phyloP scores from a whole-genome alignment of 2,797 vertebrate genomes.

The Buceros bicornis region DNA sequence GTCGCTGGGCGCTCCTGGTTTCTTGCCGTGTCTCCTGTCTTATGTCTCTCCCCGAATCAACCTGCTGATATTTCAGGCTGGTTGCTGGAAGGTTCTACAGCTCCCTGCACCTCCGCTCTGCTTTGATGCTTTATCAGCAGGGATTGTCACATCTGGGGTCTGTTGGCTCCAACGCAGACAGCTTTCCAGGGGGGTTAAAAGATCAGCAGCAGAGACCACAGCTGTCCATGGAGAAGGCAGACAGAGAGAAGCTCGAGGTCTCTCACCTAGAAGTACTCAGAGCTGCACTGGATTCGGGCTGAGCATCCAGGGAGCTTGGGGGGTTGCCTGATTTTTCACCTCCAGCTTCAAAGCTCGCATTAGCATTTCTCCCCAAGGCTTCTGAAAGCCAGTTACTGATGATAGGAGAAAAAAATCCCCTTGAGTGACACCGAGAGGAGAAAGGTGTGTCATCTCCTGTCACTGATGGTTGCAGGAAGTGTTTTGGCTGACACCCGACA shows the following conservation, averaged over 20 bases:
- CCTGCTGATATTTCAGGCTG: not conserved
- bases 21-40: not conserved
- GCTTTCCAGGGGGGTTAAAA: not conserved
- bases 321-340: constrained; percentile 12
- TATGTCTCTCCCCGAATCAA: accelerated
- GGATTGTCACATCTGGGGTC: not conserved
- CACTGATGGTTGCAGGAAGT: not conserved
- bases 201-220: not conserved
- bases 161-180: not conserved
- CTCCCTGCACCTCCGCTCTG: not conserved
- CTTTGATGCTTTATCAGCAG: not conserved
- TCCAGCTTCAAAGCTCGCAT: constrained; percentile 56
- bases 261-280: not conserved
- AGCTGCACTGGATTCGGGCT: not conserved
- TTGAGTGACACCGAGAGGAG: constrained; percentile 39
- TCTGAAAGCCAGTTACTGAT: not conserved
- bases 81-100: not conserved
- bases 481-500: constrained; percentile 44
- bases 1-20: not conserved
- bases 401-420: not conserved
- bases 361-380: constrained; percentile 49
- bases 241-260: not conserved
- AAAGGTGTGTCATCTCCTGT: constrained; percentile 48
- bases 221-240: not conserved
- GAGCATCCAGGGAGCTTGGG: not conserved